Evolutionary conservation across 2,113 vertebrate species (phyloP).

Genomic region (Myotis yumanensis): DNA sequence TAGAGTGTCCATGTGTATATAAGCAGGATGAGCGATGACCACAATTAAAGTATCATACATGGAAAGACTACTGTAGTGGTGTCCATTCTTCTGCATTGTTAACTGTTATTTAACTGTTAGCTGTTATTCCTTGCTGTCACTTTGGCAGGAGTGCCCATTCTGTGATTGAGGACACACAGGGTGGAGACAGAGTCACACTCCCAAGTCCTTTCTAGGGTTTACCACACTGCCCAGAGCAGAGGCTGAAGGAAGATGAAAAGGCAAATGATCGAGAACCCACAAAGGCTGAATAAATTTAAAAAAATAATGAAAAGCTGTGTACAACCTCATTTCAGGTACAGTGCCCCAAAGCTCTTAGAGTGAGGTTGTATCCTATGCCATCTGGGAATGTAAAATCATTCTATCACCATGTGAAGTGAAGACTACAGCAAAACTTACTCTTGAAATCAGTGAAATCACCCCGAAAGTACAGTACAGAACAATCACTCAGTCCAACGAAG

Average conservation of each 20-base stretch:
- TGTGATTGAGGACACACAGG: not conserved
- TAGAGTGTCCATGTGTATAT: not conserved
- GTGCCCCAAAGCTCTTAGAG: not conserved
- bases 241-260: not conserved
- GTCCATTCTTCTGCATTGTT: accelerated
- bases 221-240: not conserved
- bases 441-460: not conserved
- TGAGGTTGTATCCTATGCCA: accelerated
- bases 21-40: not conserved
- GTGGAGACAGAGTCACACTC: not conserved
- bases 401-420: not conserved
- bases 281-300: not conserved
- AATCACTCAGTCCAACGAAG: not conserved
- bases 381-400: not conserved
- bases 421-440: not conserved
- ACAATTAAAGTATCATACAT: accelerated
- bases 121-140: not conserved
- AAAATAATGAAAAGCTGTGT: not conserved
- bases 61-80: not conserved
- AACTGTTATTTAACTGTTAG: not conserved
- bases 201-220: not conserved
- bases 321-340: no score
- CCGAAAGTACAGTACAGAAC: not conserved
- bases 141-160: not conserved
- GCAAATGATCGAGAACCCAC: not conserved